Evolutionary conservation across 2,797 vertebrate genomes (phyloP), one percentile per base, ranked within the genome.

Genomic region (Poeciliopsis presidionis): DNA sequence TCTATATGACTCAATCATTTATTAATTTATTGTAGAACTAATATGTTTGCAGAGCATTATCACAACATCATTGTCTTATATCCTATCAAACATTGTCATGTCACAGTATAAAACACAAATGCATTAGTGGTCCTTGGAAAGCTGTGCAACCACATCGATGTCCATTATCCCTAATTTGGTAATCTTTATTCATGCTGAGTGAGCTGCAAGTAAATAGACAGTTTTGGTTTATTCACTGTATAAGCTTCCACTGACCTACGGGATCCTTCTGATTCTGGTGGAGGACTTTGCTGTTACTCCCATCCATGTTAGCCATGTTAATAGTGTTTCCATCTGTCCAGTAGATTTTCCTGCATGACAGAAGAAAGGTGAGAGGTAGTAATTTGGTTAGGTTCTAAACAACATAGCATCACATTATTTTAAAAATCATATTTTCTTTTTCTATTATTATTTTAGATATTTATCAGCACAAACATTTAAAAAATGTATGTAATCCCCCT

Each of bases 261-360:
- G 98, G 98, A 80, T 99, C 98, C 90, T 96, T 98, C 87, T 99
- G 98, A 89, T 98, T 99, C 91, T 98, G 97, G 89, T 97, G 97
- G 45, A 99, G 97, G 86, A 99, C 98, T 91, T 99, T 99, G 94
- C 97, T 98, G 91, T 98, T 99, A 90, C 97, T 98, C 69, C 98
- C 98, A 81, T 99, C 98, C 98, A 99, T 99, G 92, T 98, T 99
- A 86, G 98, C 98, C 95, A 98, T 95, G 92, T 99, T 99, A 92
- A 99, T 97, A 73, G 97, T 98, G 92, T 97, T 99, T 33, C 98
- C 98, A 93, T 99, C 98, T 0, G 97, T 99, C 98, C 98, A 99
- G 88, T 98, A 99, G 39, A 99, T 97, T 92, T 98, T 99, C 71
- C 98, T 99, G 84, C 67, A 74, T 51, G 69, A 59, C 69, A 70